Percentiles rank a stretch among this genome's conserved stretches.
Evolutionary conservation across 92 coral and sea anemone species (phyloP).

Genomic region (Isaurus tuberculatus): DNA sequence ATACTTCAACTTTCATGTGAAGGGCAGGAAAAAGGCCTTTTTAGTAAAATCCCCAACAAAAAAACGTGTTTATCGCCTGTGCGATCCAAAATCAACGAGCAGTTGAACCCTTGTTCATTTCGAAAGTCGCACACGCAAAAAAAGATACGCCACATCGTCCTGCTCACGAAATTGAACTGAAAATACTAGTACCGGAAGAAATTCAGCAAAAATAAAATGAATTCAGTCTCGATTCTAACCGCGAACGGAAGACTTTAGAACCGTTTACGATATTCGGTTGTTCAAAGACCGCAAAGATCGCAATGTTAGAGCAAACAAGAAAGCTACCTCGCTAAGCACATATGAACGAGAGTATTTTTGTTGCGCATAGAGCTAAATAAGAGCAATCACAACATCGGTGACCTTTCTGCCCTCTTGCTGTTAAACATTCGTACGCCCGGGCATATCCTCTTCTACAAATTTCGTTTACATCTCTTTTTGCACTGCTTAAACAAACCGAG

Average conservation of each 20-base stretch:
- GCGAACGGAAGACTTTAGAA: not conserved
- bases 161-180: constrained; percentile 33
- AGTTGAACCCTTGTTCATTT: constrained; percentile 34
- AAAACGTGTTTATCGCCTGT: constrained; percentile 31
- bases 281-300: constrained; percentile 35
- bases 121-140: constrained; percentile 51
- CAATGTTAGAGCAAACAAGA: constrained; percentile 32
- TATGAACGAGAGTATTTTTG: constrained; percentile 22
- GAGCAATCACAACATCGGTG: constrained; percentile 66
- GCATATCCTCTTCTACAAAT: constrained; percentile 67
- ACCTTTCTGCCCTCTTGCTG: constrained; percentile 83
- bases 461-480: constrained; percentile 55
- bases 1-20: not conserved
- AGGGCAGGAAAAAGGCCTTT: not conserved
- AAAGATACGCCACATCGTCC: constrained; percentile 11
- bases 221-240: constrained; percentile 35
- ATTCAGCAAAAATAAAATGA: constrained; percentile 13
- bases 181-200: not conserved
- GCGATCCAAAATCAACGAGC: constrained; percentile 30
- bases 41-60: not conserved
- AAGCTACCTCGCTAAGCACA: constrained; percentile 24
- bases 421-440: constrained; percentile 55
- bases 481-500: constrained; percentile 24
- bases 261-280: constrained; percentile 30
- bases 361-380: constrained; percentile 11